Base-by-base conservation (phyloP, 2,888 invertebrate genomes). In the Ptilodon capucinus region DNA sequence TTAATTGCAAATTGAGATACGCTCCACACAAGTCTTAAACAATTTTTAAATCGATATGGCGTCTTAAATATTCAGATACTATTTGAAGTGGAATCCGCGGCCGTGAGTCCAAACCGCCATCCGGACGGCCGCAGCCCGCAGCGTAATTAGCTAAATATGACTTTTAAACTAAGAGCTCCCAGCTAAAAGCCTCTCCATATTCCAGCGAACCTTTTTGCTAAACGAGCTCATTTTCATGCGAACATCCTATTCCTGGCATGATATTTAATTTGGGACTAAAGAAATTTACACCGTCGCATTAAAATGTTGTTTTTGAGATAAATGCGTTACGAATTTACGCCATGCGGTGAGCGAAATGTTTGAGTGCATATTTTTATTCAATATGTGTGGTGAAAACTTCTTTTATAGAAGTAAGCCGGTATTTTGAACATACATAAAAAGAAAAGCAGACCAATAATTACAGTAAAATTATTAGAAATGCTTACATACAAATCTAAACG, bases 81-180 rank as follows among this genome's bases (percentile, higher is more conserved):
- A 70, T 74, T 76, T 57, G 51, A 60, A 72, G 64, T 56, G 57
- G 66, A 70, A 74, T 78, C 65, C 71, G 69, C 64, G 60, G 63
- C 57, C 66, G 60, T 64, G 69, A 57, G 65, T 68, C 71, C 70
- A 64, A 68, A 68, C 76, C 71, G 68, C 69, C 69, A 57, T 62
- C 64, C 67, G 71, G 64, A 64, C 76, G 68, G 68, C 79, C 75
- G 66, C 79, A 68, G 65, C 67, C 74, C 79, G 71, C 76, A 74
- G 67, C 71, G 76, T 86, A 86, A 86, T 87, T 87, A 86, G 83
- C 83, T 83, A 82, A 84, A 86, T 86, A 86, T 84, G 80, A 84
- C 84, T 85, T 86, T 84, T 80, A 83, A 85, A 84, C 81, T 79
- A 80, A 82, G 79, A 81, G 78, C 76, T 68, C 69, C 69, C 64